Conservation (phyloP, 1,140 invertebrate genomes). For the silkworm (Bombyx mori) region ASM3026992v2 NC_085114.1:10329001-10329500, state of each 20-base stretch:
- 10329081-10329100: background rate
- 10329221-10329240: slow-evolving; percentile 2
- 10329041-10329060: slow-evolving; percentile 15
- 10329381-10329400: too few relatives aligned
- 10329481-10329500: slow-evolving; percentile 1
- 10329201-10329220: slow-evolving; percentile 3
- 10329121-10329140: too few relatives aligned
- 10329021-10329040: slow-evolving; percentile 37
- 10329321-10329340: too few relatives aligned
- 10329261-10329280: slow-evolving; percentile 1
- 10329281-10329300: too few relatives aligned
- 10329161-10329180: background rate
- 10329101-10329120: too few relatives aligned
- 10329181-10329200: slow-evolving; percentile 1
- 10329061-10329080: slow-evolving; percentile 25
- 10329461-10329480: slow-evolving; percentile 4
- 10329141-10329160: background rate
- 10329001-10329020: slow-evolving; percentile 35
- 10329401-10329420: too few relatives aligned
- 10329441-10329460: too few relatives aligned
- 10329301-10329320: too few relatives aligned
- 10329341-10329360: too few relatives aligned
- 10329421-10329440: too few relatives aligned
- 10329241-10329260: slow-evolving; percentile 4
- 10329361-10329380: too few relatives aligned